Conservation (phyloP, 1,140 invertebrate genomes). For the Bombus fervidus region DNA sequence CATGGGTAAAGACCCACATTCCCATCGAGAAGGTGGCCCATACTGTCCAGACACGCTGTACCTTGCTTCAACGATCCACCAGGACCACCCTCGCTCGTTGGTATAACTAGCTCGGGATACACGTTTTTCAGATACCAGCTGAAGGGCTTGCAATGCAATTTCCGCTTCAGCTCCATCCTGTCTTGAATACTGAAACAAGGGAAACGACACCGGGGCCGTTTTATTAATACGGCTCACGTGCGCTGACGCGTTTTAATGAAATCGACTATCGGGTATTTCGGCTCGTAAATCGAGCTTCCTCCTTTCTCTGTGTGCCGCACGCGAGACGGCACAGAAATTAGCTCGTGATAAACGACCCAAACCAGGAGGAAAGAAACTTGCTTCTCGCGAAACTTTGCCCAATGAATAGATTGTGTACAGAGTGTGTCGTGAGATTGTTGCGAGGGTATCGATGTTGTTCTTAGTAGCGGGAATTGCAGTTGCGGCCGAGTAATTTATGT, state of each 20-base stretch:
- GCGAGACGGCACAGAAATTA: conserved; percentile 26
- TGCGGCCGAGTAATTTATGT: neutral
- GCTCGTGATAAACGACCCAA: conserved; percentile 26
- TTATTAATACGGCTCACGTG: conserved; percentile 51
- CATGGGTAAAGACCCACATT: conserved; percentile 96
- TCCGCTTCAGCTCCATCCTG: conserved; percentile 90
- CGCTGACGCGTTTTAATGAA: conserved; percentile 57
- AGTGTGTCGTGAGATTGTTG: neutral
- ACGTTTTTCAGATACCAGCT: conserved; percentile 98
- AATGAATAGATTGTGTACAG: conserved; percentile 6
- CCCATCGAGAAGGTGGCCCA: conserved; percentile 94
- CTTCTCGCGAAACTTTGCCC: neutral
- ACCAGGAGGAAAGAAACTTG: neutral
- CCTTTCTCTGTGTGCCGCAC: neutral
- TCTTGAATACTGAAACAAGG: conserved; percentile 90
- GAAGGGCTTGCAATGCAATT: conserved; percentile 96
- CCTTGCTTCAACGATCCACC: conserved; percentile 89
- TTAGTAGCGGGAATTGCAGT: neutral
- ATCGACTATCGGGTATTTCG: conserved; percentile 51
- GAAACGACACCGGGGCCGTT: conserved; percentile 27
- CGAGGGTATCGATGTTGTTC: conserved; percentile 6
- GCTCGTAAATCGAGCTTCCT: conserved; percentile 30
- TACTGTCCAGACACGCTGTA: conserved; percentile 93
- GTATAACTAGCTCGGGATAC: conserved; percentile 95
- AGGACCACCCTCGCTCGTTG: conserved; percentile 84